A percentile compares a stretch with the other conserved stretches of the same genome.
Evolutionary conservation across 2,797 vertebrate species (phyloP).

Genomic region (Acipenser transmontanus): DNA sequence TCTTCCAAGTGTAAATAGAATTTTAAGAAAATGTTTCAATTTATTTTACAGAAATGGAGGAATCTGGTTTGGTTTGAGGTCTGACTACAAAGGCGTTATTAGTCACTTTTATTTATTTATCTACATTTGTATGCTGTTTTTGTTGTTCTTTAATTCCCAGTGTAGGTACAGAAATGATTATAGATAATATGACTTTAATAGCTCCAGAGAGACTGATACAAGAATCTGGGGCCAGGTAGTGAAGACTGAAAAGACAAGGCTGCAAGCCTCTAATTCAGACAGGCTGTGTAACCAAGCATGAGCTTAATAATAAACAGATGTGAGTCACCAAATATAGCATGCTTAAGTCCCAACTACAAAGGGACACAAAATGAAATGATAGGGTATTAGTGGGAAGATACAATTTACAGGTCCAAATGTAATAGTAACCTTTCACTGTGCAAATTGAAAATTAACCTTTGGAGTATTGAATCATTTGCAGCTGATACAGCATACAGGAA

Average conservation of each 20-base stretch:
- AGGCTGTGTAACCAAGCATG: conserved; percentile 62
- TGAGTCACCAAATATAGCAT: conserved; percentile 66
- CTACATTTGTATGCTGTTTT: background rate
- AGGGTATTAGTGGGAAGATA: conserved; percentile 65
- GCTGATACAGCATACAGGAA: conserved; percentile 41
- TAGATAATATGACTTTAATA: conserved; percentile 63
- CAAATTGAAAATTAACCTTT: conserved; percentile 71
- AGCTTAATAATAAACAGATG: conserved; percentile 65
- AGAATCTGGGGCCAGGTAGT: conserved; percentile 48
- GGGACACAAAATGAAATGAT: conserved; percentile 54
- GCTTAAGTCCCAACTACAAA: conserved; percentile 47
- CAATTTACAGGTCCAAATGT: conserved; percentile 73
- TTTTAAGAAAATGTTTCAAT: too few species aligned
- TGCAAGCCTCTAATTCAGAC: conserved; percentile 53
- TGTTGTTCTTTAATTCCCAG: background rate
- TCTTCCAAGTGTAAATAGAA: too few species aligned
- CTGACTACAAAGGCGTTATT: too few species aligned
- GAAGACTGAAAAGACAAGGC: conserved; percentile 29
- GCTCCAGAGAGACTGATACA: conserved; percentile 54
- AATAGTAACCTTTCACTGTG: conserved; percentile 71
- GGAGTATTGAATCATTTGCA: conserved; percentile 57
- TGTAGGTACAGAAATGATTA: conserved; percentile 29
- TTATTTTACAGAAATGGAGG: too few species aligned
- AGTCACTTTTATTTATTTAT: too few species aligned
- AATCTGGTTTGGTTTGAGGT: too few species aligned